Evolutionary conservation across 2,113 vertebrate species (phyloP), one percentile per base, ranked within the genome.

Genomic region (Apodemus sylvaticus): DNA sequence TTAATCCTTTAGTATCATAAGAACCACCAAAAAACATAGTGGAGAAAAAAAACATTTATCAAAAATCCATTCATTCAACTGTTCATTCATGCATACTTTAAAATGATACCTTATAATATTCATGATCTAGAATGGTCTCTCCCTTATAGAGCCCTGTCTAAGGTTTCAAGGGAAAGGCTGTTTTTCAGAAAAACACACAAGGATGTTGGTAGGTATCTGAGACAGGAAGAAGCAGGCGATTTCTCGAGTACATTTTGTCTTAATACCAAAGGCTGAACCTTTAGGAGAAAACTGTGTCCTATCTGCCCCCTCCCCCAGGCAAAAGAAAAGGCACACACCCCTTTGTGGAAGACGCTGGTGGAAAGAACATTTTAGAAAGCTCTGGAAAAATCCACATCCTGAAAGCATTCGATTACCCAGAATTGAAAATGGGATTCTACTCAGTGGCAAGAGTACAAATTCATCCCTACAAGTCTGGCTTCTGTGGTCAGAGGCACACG

Each of bases 321-420:
- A 70, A 96, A 94, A 89, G 53, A 88, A 86, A 89, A 91, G 68
- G 58, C 64, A 22, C 11, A 60, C 4, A 48, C 29, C 13, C 51
- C 19, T 89, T 66, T 94, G 71, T 73, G 88, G 95, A 86, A 95
- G 90, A 29, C 45, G 19, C 85, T 70, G 74, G 60, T 78, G 95
- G 94, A 86, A 95, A 96, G 74, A 88, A 96, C 95, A 94, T 90
- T 93, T 89, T 26, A 60, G 79, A 96, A 90, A 88, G 90, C 88
- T 86, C 77, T 70, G 93, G 97, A 93, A 97, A 97, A 98, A 96
- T 94, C 86, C 91, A 97, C 96, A 96, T 96, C 86, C 97, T 89
- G 96, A 97, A 94, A 95, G 90, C 48, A 68, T 97, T 39, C 62
- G 92, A 97, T 97, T 94, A 94, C 93, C 53, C 68, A 89, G 90